These are phyloP conservation scores for Hypomecis punctinalis DNA, from an alignment of 2,888 invertebrate species.

Conservation along the genomic window DNA sequence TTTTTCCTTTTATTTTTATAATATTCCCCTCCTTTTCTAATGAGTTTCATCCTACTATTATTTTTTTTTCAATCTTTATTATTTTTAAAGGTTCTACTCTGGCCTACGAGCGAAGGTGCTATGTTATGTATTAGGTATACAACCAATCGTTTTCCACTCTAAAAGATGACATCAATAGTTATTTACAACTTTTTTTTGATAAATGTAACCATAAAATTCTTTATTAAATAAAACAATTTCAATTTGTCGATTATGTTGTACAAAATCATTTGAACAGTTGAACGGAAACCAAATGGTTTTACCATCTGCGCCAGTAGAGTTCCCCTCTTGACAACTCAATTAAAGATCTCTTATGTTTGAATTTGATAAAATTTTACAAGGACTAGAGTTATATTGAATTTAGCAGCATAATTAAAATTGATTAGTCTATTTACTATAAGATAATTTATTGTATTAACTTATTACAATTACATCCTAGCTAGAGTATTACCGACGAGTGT, in stretches of 20 bases:
- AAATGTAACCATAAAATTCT: too few species aligned
- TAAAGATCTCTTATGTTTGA: constrained; percentile 21
- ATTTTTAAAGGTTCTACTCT: too few species aligned
- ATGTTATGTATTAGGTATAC: too few species aligned
- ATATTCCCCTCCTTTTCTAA: too few species aligned
- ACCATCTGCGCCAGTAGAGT: constrained; percentile 39
- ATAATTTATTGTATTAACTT: background rate
- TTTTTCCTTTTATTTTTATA: too few species aligned
- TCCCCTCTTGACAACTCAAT: constrained; percentile 35
- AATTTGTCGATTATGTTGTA: constrained; percentile 15
- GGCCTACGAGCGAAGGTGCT: too few species aligned
- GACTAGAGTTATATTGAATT: background rate
- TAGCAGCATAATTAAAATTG: constrained; percentile 4
- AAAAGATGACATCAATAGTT: too few species aligned
- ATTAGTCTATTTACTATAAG: background rate
- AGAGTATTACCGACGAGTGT: too few species aligned
- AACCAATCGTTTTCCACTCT: too few species aligned
- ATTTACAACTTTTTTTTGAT: too few species aligned
- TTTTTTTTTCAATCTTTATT: too few species aligned
- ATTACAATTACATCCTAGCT: background rate
- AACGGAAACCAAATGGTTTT: constrained; percentile 39
- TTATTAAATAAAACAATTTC: constrained; percentile 11
- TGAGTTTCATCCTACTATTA: too few species aligned
- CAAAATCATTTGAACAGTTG: constrained; percentile 31
- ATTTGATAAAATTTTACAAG: background rate